Evolutionary conservation across 2,113 vertebrate genomes (phyloP).

Genomic region (Grus americana): DNA sequence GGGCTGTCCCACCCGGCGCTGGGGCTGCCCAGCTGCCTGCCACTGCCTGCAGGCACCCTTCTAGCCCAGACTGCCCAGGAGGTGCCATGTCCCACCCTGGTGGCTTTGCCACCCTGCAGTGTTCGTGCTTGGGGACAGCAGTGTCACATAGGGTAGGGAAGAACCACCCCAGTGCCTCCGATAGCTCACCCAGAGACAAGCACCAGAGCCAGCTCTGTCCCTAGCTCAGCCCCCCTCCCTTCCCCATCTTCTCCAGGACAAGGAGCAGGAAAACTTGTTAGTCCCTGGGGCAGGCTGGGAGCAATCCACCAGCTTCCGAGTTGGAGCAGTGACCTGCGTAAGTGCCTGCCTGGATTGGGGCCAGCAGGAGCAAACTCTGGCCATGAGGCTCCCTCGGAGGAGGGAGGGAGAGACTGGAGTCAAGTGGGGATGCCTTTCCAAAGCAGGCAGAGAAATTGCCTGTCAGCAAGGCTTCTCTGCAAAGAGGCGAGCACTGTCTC

Average conservation of each 20-base stretch:
- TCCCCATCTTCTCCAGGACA: neutral
- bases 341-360: conserved; percentile 36
- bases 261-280: conserved; percentile 5
- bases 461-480: neutral
- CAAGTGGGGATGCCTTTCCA: neutral
- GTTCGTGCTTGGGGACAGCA: neutral
- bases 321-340: conserved; percentile 5
- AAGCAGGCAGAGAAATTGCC: neutral
- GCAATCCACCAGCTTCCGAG: neutral
- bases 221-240: neutral
- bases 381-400: neutral
- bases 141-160: neutral
- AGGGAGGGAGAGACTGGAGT: neutral
- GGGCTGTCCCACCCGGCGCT: neutral
- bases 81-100: neutral
- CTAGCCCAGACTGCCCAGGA: neutral
- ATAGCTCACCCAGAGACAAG: neutral
- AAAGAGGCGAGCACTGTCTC: neutral
- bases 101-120: neutral
- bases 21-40: neutral
- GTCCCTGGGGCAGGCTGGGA: neutral
- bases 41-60: neutral
- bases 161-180: neutral
- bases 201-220: neutral
- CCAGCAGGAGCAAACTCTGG: conserved; percentile 22